These are phyloP conservation scores for Lasioglossum morio DNA, from an alignment of 2,888 invertebrate genomes.

Conservation along the genomic window DNA sequence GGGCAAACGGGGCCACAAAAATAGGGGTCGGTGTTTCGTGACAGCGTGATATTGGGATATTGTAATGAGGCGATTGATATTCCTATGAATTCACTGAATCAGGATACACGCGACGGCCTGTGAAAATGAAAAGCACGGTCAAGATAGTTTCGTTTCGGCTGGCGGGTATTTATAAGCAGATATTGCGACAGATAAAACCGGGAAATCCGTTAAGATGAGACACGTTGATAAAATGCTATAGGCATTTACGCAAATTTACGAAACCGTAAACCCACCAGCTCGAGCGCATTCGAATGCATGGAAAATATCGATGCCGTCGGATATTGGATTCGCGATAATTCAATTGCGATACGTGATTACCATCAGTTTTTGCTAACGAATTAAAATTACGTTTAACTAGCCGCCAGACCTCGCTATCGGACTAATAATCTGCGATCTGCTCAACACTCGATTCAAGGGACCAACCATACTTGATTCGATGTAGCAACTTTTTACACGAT, in stretches of 20 bases:
- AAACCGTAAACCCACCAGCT: not conserved
- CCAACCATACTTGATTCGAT: not conserved
- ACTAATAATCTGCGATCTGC: not conserved
- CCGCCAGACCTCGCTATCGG: not conserved
- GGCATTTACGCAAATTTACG: slow-evolving; percentile 22
- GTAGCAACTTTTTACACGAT: not conserved
- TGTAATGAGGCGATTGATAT: slow-evolving; percentile 39
- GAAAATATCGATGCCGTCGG: slow-evolving; percentile 22
- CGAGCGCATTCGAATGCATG: slow-evolving; percentile 15
- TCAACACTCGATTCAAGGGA: not conserved
- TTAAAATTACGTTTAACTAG: slow-evolving; percentile 14
- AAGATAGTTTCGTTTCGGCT: slow-evolving; percentile 24
- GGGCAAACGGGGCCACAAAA: slow-evolving; percentile 11
- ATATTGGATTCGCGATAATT: slow-evolving; percentile 33
- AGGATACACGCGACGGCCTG: slow-evolving; percentile 5
- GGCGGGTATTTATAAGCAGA: slow-evolving; percentile 28
- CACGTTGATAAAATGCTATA: slow-evolving; percentile 9
- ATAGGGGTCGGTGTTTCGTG: not conserved
- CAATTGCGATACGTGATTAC: slow-evolving; percentile 31
- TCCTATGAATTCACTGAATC: slow-evolving; percentile 51
- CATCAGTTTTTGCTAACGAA: not conserved
- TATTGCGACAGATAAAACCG: slow-evolving; percentile 18
- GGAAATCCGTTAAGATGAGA: slow-evolving; percentile 41
- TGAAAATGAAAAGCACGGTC: slow-evolving; percentile 14
- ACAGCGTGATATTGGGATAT: slow-evolving; percentile 31